Base-by-base conservation (phyloP, 1,140 invertebrate species). In the Chrysopa pallens region DNA sequence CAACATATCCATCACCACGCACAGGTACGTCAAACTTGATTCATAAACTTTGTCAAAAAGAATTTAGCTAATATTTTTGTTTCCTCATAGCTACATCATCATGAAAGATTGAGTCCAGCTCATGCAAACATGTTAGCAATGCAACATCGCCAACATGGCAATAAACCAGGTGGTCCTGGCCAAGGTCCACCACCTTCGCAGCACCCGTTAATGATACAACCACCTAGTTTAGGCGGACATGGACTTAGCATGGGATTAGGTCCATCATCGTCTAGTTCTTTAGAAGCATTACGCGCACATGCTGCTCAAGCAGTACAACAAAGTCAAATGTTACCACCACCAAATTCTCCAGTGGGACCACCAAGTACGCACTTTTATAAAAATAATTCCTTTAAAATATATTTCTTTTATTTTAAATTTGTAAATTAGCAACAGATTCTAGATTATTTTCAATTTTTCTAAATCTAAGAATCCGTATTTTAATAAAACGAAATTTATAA, bases 131-230 rank as follows among this genome's bases (percentile, higher is more conserved):
- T 33, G n/a, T 4, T 33, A 33, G 31, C 31, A 33, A 11, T 33
- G 6, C 31, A 33, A 33, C 15, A 23, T 38, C 36, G 36, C 5
- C 27, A 38, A 38, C 36, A 15, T 13, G 9, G 13, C 7, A 28
- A 27, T 14, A 36, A 36, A 13, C 28, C n/a, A n/a, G 40, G 4
- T 23, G 29, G 52, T 11, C 50, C 52, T 15, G 50, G 51, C 12
- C 54, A 50, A 8, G 43, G 54, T 12, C 61, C 59, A 7, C 60
- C 62, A 51, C 68, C 67, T 35, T 76, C 72, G 61, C 64, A 73
- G 38, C 74, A 73, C 59, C 74, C 76, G 57, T 60, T 76, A 40
- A 75, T 76, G 66, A 72, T 72, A 40, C 70, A 70, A 52, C 69
- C 70, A 4, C 68, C 70, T 13, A 67, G 67, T 38, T 13, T 38